These are phyloP conservation scores for Nesoenas mayeri DNA, from an alignment of 2,113 vertebrate species.

Conservation along the genomic window DNA sequence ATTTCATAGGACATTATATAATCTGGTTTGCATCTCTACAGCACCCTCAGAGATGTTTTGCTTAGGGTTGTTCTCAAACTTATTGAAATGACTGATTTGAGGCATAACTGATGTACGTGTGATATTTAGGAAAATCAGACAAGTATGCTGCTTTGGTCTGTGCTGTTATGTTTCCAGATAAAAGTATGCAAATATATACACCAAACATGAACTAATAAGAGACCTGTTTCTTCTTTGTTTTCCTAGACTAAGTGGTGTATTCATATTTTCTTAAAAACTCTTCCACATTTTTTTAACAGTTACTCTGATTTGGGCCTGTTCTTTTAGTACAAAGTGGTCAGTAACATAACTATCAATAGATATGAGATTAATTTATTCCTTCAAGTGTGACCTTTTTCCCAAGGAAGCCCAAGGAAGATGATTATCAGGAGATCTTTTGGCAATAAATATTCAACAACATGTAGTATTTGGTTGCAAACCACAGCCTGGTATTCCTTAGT, in stretches of 20 bases:
- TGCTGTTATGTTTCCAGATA: neutral
- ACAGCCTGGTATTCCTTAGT: neutral
- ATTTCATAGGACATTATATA: neutral
- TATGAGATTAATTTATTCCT: neutral
- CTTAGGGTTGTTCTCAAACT: neutral
- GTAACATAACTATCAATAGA: neutral
- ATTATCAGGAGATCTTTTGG: neutral
- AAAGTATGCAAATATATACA: neutral
- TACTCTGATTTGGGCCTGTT: neutral
- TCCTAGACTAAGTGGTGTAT: neutral
- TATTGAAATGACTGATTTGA: neutral
- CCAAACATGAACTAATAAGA: neutral
- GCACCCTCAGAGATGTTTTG: neutral
- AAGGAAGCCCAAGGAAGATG: neutral
- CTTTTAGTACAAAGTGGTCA: neutral
- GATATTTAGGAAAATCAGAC: neutral
- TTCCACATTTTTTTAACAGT: neutral
- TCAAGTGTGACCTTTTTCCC: neutral
- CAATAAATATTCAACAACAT: neutral
- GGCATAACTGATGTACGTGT: neutral
- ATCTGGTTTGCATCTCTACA: neutral
- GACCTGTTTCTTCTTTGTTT: neutral
- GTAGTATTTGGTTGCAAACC: neutral
- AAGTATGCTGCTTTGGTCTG: neutral
- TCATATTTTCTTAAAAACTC: neutral